Evolutionary conservation across 2,113 vertebrate genomes (phyloP), one percentile per base, ranked within the genome.

Genomic region (Callorhinus ursinus): DNA sequence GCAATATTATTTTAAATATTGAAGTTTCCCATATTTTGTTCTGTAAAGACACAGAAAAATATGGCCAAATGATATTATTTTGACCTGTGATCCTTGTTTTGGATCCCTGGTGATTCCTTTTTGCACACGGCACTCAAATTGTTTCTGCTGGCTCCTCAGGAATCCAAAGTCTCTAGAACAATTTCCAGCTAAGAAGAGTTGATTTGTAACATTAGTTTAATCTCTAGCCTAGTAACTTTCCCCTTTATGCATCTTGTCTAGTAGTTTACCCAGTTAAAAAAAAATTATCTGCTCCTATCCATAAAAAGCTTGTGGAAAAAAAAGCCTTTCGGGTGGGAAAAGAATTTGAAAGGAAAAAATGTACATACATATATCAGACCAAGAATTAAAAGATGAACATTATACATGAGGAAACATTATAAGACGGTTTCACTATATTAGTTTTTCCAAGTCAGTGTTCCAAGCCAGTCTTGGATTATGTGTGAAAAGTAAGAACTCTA

Each of bases 401-500:
- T 97, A 91, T 89, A 97, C 0, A 5, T 96, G 90, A 98, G 77
- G 90, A 97, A 97, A 97, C 90, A 94, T 91, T 96, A 88, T 33
- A 96, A 97, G 90, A 90, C 51, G 24, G 16, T 95, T 96, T 97
- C 59, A 92, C 72, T 92, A 46, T 95, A 86, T 94, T 92, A 90
- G 76, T 94, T 95, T 98, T 98, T 98, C 95, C 92, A 97, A 96
- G 95, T 95, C 81, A 88, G 81, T 88, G 74, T 96, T 97, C 92
- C 94, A 97, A 97, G 88, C 85, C 92, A 93, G 85, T 93, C 92
- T 97, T 96, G 94, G 97, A 98, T 98, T 97, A 96, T 97, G 92
- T 97, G 95, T 97, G 95, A 97, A 96, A 98, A 98, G 93, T 97
- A 96, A 98, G 97, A 98, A 94, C 84, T 84, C 92, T 97, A 79